These are phyloP conservation scores for Alexandromys fortis DNA, from an alignment of 2,113 vertebrate genomes.

Conservation along the genomic window DNA sequence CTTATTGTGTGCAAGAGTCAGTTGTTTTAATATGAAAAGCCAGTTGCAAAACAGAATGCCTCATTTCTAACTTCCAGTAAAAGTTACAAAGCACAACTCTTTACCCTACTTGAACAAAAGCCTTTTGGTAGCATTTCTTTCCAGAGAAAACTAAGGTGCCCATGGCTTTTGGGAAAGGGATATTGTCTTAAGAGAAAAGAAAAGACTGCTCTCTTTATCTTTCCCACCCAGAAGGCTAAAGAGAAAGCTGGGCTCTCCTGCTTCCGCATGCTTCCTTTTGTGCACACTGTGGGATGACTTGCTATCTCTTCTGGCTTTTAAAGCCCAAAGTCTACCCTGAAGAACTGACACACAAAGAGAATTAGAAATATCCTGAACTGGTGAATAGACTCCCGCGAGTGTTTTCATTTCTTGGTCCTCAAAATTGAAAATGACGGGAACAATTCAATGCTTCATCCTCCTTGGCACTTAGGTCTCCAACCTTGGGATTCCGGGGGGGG, in stretches of 20 bases:
- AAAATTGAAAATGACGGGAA: constrained; percentile 59
- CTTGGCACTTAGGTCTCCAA: constrained; percentile 40
- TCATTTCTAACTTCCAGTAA: constrained; percentile 36
- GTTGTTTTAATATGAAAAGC: not conserved
- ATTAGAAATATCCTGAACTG: constrained; percentile 31
- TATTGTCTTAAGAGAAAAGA: not conserved
- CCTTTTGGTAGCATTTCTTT: constrained; percentile 50
- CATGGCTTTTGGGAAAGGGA: constrained; percentile 57
- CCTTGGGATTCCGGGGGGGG: not conserved
- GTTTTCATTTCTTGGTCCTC: constrained; percentile 60
- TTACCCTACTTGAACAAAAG: constrained; percentile 39
- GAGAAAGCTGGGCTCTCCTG: constrained; percentile 31
- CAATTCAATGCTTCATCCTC: constrained; percentile 24
- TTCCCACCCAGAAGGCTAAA: constrained; percentile 66
- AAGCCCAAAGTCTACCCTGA: constrained; percentile 53
- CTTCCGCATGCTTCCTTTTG: constrained; percentile 64
- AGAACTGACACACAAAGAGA: constrained; percentile 56
- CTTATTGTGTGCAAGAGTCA: not conserved
- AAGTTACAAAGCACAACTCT: constrained; percentile 15
- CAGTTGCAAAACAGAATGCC: not conserved
- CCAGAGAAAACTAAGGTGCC: constrained; percentile 49
- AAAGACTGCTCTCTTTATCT: constrained; percentile 75
- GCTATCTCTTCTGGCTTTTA: constrained; percentile 58
- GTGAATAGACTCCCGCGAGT: constrained; percentile 32
- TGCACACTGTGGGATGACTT: constrained; percentile 59